These are phyloP conservation scores for Glaucidium brasilianum DNA, from an alignment of 2,113 vertebrate species.

Conservation along the genomic window DNA sequence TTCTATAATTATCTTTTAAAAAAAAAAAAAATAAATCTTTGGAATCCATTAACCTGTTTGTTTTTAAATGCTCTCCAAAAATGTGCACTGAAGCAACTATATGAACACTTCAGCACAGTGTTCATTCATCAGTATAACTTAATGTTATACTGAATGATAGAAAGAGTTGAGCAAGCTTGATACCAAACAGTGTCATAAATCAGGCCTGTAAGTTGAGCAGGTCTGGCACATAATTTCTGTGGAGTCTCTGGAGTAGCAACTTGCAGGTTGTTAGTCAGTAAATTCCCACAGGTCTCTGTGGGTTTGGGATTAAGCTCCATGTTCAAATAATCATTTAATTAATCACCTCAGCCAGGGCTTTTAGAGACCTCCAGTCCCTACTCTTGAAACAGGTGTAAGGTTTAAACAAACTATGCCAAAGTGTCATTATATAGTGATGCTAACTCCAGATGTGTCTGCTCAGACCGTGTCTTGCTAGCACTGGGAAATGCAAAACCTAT, in stretches of 20 bases:
- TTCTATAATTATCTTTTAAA: too few species aligned
- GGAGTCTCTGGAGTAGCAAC: neutral
- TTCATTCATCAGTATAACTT: too few species aligned
- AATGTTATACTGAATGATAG: neutral
- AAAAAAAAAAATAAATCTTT: too few species aligned
- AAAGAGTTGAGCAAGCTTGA: neutral
- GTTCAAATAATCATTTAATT: slow-evolving; percentile 35
- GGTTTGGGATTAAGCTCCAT: slow-evolving; percentile 32
- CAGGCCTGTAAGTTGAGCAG: neutral
- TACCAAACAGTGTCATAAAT: neutral
- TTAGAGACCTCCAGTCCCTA: neutral
- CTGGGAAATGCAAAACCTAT: neutral
- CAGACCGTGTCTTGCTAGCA: neutral
- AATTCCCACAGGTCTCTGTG: neutral
- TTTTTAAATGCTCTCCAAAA: neutral
- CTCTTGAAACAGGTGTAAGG: neutral
- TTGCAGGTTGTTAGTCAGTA: neutral
- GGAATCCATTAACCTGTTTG: neutral
- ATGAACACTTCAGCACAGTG: neutral
- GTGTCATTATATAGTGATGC: neutral
- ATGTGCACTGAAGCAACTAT: neutral
- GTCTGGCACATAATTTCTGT: neutral
- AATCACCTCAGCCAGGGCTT: neutral
- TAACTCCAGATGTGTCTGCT: neutral
- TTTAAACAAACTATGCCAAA: neutral